phyloP scores from a whole-genome alignment of 2,113 vertebrate species.

The Synchiropus splendidus region DNA sequence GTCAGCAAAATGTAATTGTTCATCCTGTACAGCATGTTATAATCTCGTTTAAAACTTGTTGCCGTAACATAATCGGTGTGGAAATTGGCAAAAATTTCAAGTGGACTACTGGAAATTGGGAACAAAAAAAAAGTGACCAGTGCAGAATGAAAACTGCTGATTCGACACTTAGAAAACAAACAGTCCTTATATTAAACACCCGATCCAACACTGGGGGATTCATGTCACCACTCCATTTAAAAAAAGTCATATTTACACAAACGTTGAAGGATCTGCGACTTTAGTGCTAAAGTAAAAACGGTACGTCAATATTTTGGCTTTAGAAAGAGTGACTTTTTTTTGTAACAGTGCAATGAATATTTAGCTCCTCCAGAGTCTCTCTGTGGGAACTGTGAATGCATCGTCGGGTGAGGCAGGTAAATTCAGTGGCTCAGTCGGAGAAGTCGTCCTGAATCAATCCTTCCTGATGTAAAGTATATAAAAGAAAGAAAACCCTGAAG shows the following conservation, averaged over 20 bases:
- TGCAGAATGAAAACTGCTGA: constrained; percentile 7
- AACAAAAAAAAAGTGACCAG: constrained; percentile 25
- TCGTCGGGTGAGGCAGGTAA: constrained; percentile 16
- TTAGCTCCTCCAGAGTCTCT: constrained; percentile 17
- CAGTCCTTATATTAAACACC: no score
- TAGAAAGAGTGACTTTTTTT: constrained; percentile 2
- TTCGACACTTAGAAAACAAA: no score
- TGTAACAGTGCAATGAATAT: constrained; percentile 38
- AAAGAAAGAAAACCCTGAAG: constrained; percentile 45
- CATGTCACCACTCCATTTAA: no score
- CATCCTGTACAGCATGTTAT: constrained; percentile 11
- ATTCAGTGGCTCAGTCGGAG: constrained; percentile 22
- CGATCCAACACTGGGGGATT: no score
- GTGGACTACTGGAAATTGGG: constrained; percentile 1
- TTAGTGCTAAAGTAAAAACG: no score
- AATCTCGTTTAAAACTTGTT: no score
- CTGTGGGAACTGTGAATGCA: constrained; percentile 7
- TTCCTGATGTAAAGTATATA: constrained; percentile 20
- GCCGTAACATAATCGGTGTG: no score
- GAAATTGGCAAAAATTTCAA: no score
- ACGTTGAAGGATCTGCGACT: no score
- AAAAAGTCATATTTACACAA: no score
- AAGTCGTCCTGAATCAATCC: constrained; percentile 25
- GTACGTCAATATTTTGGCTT: no score
- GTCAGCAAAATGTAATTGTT: constrained; percentile 47